A percentile compares a stretch with the other conserved stretches of the same genome.
phyloP scores from a whole-genome alignment of 1,140 invertebrate species.

The Drosophila ogumai region DNA sequence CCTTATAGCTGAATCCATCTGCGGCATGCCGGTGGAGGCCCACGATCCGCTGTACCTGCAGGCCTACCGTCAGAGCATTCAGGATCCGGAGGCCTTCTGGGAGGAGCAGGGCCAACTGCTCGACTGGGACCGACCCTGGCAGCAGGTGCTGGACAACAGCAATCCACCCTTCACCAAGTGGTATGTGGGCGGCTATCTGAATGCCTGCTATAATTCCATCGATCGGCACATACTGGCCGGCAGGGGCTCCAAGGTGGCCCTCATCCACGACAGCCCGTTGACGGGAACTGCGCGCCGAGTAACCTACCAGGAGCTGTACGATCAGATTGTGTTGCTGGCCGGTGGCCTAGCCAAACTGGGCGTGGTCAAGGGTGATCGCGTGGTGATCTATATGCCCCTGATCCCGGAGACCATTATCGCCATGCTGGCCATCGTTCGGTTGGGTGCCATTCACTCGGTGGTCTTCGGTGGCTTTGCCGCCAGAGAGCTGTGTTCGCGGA shows the following conservation, averaged over 20 bases:
- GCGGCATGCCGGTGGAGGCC: slow-evolving; percentile 64
- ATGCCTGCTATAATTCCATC: slow-evolving; percentile 96
- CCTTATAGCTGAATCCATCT: slow-evolving; percentile 32
- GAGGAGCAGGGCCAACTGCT: slow-evolving; percentile 90
- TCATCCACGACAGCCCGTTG: slow-evolving; percentile 96
- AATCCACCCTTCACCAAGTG: slow-evolving; percentile 95
- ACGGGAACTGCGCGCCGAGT: slow-evolving; percentile 90
- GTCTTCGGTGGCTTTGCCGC: slow-evolving; percentile 97
- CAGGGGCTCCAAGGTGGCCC: slow-evolving; percentile 90
- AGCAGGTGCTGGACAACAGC: slow-evolving; percentile 92
- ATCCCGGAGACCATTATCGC: slow-evolving; percentile 94
- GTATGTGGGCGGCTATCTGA: slow-evolving; percentile 95
- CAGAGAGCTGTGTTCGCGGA: slow-evolving; percentile 92
- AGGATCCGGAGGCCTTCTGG: slow-evolving; percentile 95
- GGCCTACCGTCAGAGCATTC: slow-evolving; percentile 89
- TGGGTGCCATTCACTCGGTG: slow-evolving; percentile 94
- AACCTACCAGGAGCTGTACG: slow-evolving; percentile 92
- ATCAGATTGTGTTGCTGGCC: slow-evolving; percentile 92
- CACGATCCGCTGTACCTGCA: slow-evolving; percentile 87
- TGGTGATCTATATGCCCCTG: slow-evolving; percentile 95
- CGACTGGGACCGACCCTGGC: slow-evolving; percentile 93
- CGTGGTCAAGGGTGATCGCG: slow-evolving; percentile 89
- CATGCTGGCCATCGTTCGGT: slow-evolving; percentile 92
- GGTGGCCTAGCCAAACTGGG: slow-evolving; percentile 90
- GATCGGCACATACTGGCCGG: slow-evolving; percentile 94